Conservation (phyloP, 2,113 vertebrate genomes). For the Laticauda laticaudata region DNA sequence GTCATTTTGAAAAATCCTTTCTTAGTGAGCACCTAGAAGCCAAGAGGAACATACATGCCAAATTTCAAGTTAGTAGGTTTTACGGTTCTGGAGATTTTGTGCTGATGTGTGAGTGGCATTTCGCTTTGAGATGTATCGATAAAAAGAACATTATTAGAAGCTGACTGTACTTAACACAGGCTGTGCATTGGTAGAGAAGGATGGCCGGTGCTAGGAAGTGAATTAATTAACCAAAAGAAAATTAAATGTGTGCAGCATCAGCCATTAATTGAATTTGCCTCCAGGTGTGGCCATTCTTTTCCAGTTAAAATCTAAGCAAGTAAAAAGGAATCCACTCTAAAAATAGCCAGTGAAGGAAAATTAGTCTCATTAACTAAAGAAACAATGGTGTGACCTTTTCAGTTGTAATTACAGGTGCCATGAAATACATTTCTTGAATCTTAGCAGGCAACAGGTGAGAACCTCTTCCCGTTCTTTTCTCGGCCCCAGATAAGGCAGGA, state of each 20-base stretch:
- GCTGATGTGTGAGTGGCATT: too few species aligned
- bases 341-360: slow-evolving; percentile 9
- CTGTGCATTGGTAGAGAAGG: neutral
- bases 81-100: too few species aligned
- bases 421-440: slow-evolving; percentile 1
- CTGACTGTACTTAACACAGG: neutral
- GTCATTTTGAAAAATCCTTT: too few species aligned
- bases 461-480: neutral
- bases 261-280: slow-evolving; percentile 25
- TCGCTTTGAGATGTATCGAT: too few species aligned
- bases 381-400: slow-evolving; percentile 13
- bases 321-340: neutral
- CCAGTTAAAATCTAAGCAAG: neutral
- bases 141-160: neutral
- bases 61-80: too few species aligned
- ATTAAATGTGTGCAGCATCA: neutral
- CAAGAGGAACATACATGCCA: too few species aligned
- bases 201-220: neutral
- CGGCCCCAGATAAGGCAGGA: neutral
- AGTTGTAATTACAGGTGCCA: slow-evolving; percentile 15
- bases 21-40: too few species aligned
- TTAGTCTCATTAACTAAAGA: slow-evolving; percentile 29
- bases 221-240: slow-evolving; percentile 25
- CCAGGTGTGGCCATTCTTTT: slow-evolving; percentile 13
- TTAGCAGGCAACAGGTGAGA: neutral